These are phyloP conservation scores for Operophtera brumata DNA, from an alignment of 2,888 invertebrate species.

Conservation along the genomic window DNA sequence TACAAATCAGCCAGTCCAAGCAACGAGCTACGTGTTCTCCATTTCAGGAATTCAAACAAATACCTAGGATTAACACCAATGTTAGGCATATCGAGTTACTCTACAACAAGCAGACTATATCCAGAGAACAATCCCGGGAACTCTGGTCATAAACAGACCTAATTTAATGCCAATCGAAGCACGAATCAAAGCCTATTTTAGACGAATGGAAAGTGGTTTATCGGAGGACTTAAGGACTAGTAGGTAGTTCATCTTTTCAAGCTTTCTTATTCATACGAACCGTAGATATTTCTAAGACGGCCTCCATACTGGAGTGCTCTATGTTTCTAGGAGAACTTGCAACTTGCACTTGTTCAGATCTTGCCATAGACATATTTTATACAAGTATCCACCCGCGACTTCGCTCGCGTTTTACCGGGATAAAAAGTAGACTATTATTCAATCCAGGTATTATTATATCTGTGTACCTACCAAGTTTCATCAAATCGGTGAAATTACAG, in stretches of 20 bases:
- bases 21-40: background rate
- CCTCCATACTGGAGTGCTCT: too few species aligned
- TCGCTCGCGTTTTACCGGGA: too few species aligned
- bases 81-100: conserved; percentile 14
- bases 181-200: background rate
- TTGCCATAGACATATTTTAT: too few species aligned
- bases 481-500: too few species aligned
- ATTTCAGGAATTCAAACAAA: conserved; percentile 8
- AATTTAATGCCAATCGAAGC: background rate
- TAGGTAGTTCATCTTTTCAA: background rate
- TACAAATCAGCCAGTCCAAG: background rate
- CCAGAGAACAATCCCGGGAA: conserved; percentile 8
- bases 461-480: too few species aligned
- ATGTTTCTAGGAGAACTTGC: too few species aligned
- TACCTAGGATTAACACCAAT: background rate
- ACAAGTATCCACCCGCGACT: too few species aligned
- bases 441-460: too few species aligned
- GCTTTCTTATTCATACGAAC: too few species aligned
- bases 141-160: conserved; percentile 17
- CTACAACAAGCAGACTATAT: conserved; percentile 16
- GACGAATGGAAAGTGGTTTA: background rate
- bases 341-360: too few species aligned
- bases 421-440: too few species aligned
- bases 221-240: background rate
- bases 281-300: too few species aligned